Conservation (phyloP, 2,888 invertebrate species). For the Trichogramma dendrolimi region DNA sequence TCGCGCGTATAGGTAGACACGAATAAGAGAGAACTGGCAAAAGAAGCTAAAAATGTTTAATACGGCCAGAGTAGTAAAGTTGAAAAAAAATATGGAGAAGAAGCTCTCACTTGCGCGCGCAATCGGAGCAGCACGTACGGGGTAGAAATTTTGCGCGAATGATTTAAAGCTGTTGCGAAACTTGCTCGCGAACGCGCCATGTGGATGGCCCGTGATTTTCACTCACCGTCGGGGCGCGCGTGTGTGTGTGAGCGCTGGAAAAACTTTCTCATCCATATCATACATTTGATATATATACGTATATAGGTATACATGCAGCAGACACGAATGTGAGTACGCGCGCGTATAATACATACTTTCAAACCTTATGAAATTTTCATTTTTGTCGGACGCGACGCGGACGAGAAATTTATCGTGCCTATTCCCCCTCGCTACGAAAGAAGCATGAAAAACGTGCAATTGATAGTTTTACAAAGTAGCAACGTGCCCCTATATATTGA, state of each 20-base stretch:
- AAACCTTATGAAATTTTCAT: constrained; percentile 21
- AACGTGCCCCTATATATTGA: too few relatives aligned
- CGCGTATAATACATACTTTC: too few relatives aligned
- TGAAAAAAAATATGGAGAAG: constrained; percentile 3
- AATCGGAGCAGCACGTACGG: constrained; percentile 1
- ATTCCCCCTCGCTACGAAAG: neutral
- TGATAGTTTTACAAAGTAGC: too few relatives aligned
- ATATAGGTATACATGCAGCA: too few relatives aligned
- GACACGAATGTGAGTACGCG: too few relatives aligned
- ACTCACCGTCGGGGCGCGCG: neutral
- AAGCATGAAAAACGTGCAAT: neutral
- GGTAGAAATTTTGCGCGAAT: constrained; percentile 22
- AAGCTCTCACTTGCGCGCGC: constrained; percentile 3
- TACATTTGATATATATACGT: too few relatives aligned
- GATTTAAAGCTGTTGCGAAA: constrained; percentile 28
- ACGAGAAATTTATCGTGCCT: neutral
- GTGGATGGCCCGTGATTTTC: constrained; percentile 11
- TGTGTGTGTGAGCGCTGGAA: neutral
- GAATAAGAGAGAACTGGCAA: too few relatives aligned
- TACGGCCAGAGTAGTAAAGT: too few relatives aligned
- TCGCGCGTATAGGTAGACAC: too few relatives aligned
- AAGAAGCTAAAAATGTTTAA: too few relatives aligned
- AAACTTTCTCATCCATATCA: too few relatives aligned
- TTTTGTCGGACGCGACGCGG: neutral
- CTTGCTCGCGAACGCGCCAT: constrained; percentile 19